phyloP scores from a whole-genome alignment of 1,140 invertebrate species.

The Lineus longissimus region DNA sequence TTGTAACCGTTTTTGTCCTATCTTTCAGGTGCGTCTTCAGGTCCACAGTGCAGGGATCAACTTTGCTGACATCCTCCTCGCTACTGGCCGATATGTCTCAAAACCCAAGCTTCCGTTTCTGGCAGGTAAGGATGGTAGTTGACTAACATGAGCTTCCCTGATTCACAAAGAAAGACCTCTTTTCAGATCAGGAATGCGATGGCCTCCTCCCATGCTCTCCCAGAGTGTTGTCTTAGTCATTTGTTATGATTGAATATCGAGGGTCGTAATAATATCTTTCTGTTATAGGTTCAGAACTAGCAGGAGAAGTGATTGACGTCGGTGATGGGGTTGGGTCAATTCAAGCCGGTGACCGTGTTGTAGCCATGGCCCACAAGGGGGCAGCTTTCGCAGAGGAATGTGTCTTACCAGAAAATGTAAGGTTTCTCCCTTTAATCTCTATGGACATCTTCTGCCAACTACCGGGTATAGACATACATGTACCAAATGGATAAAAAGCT shows the following conservation, averaged over 20 bases:
- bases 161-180: neutral
- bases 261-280: neutral
- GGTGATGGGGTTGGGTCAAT: slow-evolving; percentile 23
- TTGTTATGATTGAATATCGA: neutral
- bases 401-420: slow-evolving; percentile 14
- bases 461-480: too few relatives aligned
- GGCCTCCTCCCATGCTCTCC: too few relatives aligned
- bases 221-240: too few relatives aligned
- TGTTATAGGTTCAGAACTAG: slow-evolving; percentile 26
- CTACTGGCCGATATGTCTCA: slow-evolving; percentile 55
- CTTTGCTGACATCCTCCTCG: slow-evolving; percentile 58
- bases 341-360: slow-evolving; percentile 24
- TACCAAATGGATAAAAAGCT: too few relatives aligned
- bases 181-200: neutral
- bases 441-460: too few relatives aligned
- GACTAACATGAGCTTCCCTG: neutral
- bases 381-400: slow-evolving; percentile 17
- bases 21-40: slow-evolving; percentile 58
- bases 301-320: slow-evolving; percentile 25
- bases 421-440: neutral
- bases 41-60: slow-evolving; percentile 62
- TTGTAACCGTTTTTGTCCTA: too few relatives aligned
- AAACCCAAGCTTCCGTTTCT: slow-evolving; percentile 43
- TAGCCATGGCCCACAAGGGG: slow-evolving; percentile 12
- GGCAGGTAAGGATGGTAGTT: slow-evolving; percentile 21